Base-by-base conservation (phyloP, 2,888 invertebrate genomes). In the Campoletis raptor region DNA sequence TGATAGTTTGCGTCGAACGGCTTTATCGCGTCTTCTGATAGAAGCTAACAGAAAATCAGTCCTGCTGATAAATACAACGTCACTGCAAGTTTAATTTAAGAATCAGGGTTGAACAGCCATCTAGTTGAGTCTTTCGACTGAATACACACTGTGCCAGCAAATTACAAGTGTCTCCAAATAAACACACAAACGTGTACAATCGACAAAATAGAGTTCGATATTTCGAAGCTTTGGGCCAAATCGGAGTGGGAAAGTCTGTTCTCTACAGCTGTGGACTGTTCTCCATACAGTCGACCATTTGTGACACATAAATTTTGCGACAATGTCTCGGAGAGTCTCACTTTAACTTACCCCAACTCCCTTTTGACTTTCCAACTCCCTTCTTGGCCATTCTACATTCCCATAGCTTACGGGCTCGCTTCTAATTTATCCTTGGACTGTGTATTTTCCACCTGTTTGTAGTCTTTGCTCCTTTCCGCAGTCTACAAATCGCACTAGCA, bases 251-350 rank as follows among this genome's bases (percentile, higher is more conserved):
- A 21, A 57, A 36, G 57, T 67, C 80, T 61, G 70, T 57, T 70
- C 21, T 30, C 36, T 70, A 80, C 80, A 80, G 70, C 61, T 61
- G 70, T 70, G 57, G 70, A 61, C 70, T 54, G 37, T 70, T 42
- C 67, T 67, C 40, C 69, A 57, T 79, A 79, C 57, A 69, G 36
- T 70, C 45, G 70, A 37, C 21, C 70, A 45, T 74, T 79, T 42
- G 66, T 6, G 80, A 74, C 37, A 61, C 67, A 61, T 80, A 80
- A 80, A 84, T 84, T 84, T 84, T 37, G 40, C 64, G 61, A 45
- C 61, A 80, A 52, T 37, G 69, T n/a, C n/a, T 48, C 45, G 45
- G 30, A 61, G 61, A 76, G 61, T 64, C 42, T 77, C 15, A 48
- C 66, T 66, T 48, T n/a, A 30, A 54, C 54, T 15, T 74, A 36